Evolutionary conservation across 2,113 vertebrate species (phyloP), one percentile per base, ranked within the genome.

Genomic region (Caretta caretta): DNA sequence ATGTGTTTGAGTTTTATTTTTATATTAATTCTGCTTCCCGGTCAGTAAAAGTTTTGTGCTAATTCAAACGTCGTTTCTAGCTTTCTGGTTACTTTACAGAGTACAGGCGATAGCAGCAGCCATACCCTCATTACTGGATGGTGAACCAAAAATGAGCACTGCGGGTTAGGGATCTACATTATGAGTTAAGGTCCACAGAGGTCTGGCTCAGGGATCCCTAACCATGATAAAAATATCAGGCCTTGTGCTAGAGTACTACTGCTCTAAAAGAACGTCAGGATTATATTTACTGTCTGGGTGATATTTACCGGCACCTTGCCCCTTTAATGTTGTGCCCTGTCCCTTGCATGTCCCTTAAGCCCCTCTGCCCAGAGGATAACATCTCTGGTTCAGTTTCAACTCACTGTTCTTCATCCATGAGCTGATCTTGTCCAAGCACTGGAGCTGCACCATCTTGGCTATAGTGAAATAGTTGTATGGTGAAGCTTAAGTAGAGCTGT

Each of bases 101-200:
- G 7, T 29, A 50, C 0, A 69, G 10, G 12, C 54, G 51, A 4
- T 4, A 19, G 5, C 11, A 35, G 57, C 8, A 59, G 19, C 5
- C 22, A 79, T 42, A 11, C 6, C 69, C 76, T 3, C 0, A 14
- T 10, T 17, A 69, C 29, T 51, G 38, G 14, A 11, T 62, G 9
- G 49, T 19, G 76, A 25, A 20, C 29, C 72, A 78, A n/a, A 76
- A 38, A 31, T 57, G 51, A 78, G 1, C 24, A 11, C 16, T 9
- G 10, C 1, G 24, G 10, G 2, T n/a, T 13, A n/a, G 5, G 7
- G 4, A 7, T 0, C 83, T 5, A 65, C 31, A 3, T 2, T 7
- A 9, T 49, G 75, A 13, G n/a, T 53, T 83, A 51, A 80, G 46
- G 46, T 51, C 8, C 57, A 56, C 6, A 48, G 5, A 14, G 0